A percentile compares a stretch with the other conserved stretches of the same genome.
Conservation (phyloP, 2,888 invertebrate genomes). For the Amphipoea lucens region DNA sequence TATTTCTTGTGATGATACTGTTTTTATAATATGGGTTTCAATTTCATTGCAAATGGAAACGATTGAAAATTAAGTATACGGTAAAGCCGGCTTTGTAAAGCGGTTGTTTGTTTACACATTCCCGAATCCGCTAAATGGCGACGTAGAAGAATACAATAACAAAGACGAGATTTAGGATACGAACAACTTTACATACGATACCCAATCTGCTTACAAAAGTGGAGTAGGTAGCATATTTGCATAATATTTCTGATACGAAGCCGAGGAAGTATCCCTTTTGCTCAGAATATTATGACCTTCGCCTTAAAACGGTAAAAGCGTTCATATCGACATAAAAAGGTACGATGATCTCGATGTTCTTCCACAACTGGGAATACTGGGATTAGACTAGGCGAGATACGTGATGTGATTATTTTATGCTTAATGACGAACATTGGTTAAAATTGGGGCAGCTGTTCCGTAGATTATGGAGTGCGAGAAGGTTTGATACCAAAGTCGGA, state of each 20-base stretch:
- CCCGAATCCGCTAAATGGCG: slow-evolving; percentile 45
- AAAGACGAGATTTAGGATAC: slow-evolving; percentile 75
- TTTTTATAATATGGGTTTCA: neutral
- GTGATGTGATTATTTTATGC: slow-evolving; percentile 64
- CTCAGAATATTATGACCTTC: slow-evolving; percentile 69
- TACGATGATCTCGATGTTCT: slow-evolving; percentile 56
- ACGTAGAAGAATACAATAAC: slow-evolving; percentile 56
- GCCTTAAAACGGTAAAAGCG: slow-evolving; percentile 64
- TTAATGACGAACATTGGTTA: slow-evolving; percentile 32
- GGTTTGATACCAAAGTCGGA: neutral
- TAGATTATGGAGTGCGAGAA: slow-evolving; percentile 2
- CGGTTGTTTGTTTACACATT: slow-evolving; percentile 47
- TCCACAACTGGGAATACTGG: slow-evolving; percentile 59
- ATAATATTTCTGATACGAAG: slow-evolving; percentile 78
- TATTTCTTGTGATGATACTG: neutral
- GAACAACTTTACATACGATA: slow-evolving; percentile 75
- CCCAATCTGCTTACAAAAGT: slow-evolving; percentile 74
- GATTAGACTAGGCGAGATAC: slow-evolving; percentile 65
- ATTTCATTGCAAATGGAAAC: neutral
- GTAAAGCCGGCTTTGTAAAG: slow-evolving; percentile 22
- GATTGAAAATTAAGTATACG: slow-evolving; percentile 30
- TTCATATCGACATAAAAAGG: slow-evolving; percentile 67
- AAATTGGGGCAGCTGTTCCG: slow-evolving; percentile 8
- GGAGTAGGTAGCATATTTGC: slow-evolving; percentile 76
- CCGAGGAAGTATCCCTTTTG: slow-evolving; percentile 73